Conservation (phyloP, 2,797 vertebrate species). For the Anas bahamensis region DNA sequence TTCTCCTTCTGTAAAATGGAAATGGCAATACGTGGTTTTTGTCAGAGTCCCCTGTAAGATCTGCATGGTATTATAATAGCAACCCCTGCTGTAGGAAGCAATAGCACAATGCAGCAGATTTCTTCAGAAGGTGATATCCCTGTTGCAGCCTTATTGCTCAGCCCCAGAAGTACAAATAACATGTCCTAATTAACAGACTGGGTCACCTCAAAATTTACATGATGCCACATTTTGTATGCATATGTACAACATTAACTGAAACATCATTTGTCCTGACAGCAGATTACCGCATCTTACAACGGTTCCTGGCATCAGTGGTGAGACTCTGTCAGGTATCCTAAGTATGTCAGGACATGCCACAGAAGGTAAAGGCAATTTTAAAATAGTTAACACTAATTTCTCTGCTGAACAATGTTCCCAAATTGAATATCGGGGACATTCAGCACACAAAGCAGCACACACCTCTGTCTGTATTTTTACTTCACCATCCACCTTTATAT, state of each 20-base stretch:
- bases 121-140: neutral
- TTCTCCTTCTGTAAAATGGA: neutral
- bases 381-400: slow-evolving; percentile 60
- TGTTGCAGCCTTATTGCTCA: neutral
- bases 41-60: neutral
- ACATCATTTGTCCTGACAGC: neutral
- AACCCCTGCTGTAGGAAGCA: neutral
- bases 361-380: slow-evolving; percentile 59
- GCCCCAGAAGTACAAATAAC: neutral
- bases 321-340: neutral
- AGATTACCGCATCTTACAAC: neutral
- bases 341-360: slow-evolving; percentile 61
- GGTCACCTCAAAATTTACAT: neutral
- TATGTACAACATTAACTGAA: neutral
- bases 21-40: neutral
- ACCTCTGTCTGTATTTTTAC: neutral
- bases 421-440: slow-evolving; percentile 44
- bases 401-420: slow-evolving; percentile 41
- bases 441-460: slow-evolving; percentile 19
- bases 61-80: neutral
- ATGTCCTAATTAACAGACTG: neutral
- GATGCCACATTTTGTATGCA: neutral
- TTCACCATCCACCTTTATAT: neutral
- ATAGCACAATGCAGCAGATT: neutral
- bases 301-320: neutral